These are phyloP conservation scores for Hydrozoanthus gracilis DNA, from an alignment of 92 coral and sea anemone species.

Conservation along the genomic window DNA sequence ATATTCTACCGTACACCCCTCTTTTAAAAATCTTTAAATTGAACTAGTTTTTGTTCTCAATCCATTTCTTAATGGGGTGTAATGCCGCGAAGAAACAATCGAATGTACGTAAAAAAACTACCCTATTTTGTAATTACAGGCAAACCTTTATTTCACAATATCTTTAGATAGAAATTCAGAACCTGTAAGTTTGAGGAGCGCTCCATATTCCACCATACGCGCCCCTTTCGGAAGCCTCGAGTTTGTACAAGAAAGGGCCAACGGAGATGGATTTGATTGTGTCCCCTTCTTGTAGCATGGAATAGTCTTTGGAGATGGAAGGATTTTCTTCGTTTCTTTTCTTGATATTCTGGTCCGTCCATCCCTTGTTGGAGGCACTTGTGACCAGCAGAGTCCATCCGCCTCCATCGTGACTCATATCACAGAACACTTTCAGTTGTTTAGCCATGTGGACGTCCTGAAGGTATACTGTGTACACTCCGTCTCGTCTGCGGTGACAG, in stretches of 20 bases:
- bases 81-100: too few species aligned
- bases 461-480: constrained; percentile 81
- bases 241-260: constrained; percentile 83
- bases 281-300: constrained; percentile 84
- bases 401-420: constrained; percentile 90
- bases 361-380: constrained; percentile 79
- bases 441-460: constrained; percentile 76
- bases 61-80: too few species aligned
- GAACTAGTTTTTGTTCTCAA: too few species aligned
- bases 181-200: constrained; percentile 96
- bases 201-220: constrained; percentile 91
- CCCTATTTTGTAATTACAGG: not conserved
- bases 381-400: constrained; percentile 95
- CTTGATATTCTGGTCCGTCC: constrained; percentile 77
- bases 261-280: constrained; percentile 81
- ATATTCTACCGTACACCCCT: too few species aligned
- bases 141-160: not conserved
- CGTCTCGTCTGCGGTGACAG: constrained; percentile 88
- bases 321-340: constrained; percentile 87
- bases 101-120: too few species aligned
- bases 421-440: constrained; percentile 85
- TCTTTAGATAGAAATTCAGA: not conserved
- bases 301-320: constrained; percentile 81
- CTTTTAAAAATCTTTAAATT: too few species aligned
- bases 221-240: constrained; percentile 89